Conservation (phyloP, 2,888 invertebrate species). For the Gari tellinella region DNA sequence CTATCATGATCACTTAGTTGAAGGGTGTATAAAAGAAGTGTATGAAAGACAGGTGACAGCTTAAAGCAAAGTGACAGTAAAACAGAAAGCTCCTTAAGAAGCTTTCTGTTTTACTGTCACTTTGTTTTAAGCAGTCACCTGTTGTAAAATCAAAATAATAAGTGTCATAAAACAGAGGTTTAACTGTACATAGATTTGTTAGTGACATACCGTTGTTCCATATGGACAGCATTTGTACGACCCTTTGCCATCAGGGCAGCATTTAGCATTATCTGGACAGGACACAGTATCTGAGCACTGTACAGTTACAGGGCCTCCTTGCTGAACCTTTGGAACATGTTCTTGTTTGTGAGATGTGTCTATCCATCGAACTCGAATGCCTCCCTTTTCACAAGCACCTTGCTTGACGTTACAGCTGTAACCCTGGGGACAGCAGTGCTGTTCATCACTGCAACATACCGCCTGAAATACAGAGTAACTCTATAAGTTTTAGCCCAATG, state of each 20-base stretch:
- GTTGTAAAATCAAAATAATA: too few relatives aligned
- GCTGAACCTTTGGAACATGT: too few relatives aligned
- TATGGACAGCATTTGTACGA: constrained; percentile 81
- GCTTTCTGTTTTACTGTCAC: too few relatives aligned
- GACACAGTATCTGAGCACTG: constrained; percentile 53
- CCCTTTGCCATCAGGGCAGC: constrained; percentile 71
- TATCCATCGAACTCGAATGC: constrained; percentile 18
- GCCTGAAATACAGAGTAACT: too few relatives aligned
- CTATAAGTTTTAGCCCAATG: too few relatives aligned
- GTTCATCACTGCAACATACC: constrained; percentile 76
- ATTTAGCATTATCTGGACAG: constrained; percentile 73
- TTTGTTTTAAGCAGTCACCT: too few relatives aligned
- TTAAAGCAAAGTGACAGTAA: too few relatives aligned
- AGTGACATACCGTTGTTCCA: constrained; percentile 67
- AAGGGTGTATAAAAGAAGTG: too few relatives aligned
- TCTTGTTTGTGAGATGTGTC: constrained; percentile 2
- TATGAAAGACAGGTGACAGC: too few relatives aligned
- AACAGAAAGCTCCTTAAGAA: too few relatives aligned
- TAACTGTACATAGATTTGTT: background rate
- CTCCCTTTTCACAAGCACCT: constrained; percentile 30
- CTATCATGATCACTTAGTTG: too few relatives aligned
- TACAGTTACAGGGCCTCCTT: constrained; percentile 9
- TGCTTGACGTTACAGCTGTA: constrained; percentile 62
- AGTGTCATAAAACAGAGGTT: too few relatives aligned
- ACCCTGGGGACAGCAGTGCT: constrained; percentile 79